These are phyloP conservation scores for Neoniphon sammara DNA, from an alignment of 2,797 vertebrate species.

Conservation along the genomic window DNA sequence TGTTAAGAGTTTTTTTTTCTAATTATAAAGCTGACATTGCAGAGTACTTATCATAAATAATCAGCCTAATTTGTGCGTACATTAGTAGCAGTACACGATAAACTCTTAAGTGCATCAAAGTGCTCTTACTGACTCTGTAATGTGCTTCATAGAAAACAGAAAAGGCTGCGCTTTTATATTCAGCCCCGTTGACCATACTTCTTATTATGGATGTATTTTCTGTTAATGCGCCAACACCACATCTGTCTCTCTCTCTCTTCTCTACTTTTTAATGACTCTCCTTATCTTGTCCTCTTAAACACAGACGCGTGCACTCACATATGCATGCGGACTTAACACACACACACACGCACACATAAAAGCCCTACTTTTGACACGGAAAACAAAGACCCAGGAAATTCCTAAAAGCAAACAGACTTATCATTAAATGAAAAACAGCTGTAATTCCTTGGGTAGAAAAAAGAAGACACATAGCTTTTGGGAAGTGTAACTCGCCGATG, in stretches of 20 bases:
- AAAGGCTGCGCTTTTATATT: background rate
- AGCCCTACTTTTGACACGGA: slow-evolving; percentile 11
- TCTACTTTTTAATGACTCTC: background rate
- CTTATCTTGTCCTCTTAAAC: background rate
- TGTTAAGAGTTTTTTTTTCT: slow-evolving; percentile 11
- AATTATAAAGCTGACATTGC: slow-evolving; percentile 18
- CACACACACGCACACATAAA: slow-evolving; percentile 7
- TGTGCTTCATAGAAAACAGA: slow-evolving; percentile 1
- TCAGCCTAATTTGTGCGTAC: background rate
- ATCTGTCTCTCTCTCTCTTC: slow-evolving; percentile 9
- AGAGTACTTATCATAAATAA: slow-evolving; percentile 3
- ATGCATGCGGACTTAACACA: background rate
- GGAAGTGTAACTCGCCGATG: slow-evolving; percentile 39
- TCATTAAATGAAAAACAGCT: slow-evolving; percentile 49
- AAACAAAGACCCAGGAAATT: slow-evolving; percentile 32
- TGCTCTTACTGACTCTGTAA: background rate
- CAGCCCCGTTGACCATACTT: background rate
- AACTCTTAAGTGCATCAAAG: background rate
- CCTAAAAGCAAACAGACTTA: slow-evolving; percentile 31
- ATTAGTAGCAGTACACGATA: background rate
- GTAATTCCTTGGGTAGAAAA: slow-evolving; percentile 26
- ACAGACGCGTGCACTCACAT: background rate
- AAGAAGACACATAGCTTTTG: slow-evolving; percentile 28
- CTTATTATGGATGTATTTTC: background rate
- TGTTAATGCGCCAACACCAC: background rate